Evolutionary conservation across 2,797 vertebrate species (phyloP).

Genomic region (Picus viridis): DNA sequence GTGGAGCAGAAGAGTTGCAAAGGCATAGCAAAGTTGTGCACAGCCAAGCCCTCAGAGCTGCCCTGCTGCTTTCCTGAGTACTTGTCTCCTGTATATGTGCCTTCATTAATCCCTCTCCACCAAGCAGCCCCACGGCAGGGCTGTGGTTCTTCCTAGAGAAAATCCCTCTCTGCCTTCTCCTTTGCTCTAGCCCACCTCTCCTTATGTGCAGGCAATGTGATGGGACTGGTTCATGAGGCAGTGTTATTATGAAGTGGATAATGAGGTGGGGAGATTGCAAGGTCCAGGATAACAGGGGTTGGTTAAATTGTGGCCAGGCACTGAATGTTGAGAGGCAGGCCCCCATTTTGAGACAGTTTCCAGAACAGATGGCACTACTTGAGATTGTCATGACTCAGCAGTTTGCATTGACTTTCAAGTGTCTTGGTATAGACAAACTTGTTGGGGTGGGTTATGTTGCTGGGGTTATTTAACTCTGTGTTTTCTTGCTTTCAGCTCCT

Average conservation of each 20-base stretch:
- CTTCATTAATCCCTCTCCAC: not conserved
- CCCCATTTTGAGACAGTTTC: not conserved
- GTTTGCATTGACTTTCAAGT: not conserved
- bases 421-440: not conserved
- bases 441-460: not conserved
- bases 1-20: not conserved
- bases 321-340: not conserved
- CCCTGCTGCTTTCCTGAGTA: not conserved
- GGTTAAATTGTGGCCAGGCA: not conserved
- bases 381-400: not conserved
- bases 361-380: not conserved
- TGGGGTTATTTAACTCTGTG: not conserved
- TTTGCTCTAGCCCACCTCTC: not conserved
- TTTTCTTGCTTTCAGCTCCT: conserved; percentile 47
- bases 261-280: not conserved
- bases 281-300: not conserved
- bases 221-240: not conserved
- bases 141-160: not conserved
- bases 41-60: not conserved
- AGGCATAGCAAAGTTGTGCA: not conserved
- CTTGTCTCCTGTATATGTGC: not conserved
- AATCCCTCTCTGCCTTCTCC: not conserved
- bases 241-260: not conserved
- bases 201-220: not conserved
- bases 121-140: not conserved